phyloP scores from a whole-genome alignment of 2,888 invertebrate species.

The Hedychridium roseum region DNA sequence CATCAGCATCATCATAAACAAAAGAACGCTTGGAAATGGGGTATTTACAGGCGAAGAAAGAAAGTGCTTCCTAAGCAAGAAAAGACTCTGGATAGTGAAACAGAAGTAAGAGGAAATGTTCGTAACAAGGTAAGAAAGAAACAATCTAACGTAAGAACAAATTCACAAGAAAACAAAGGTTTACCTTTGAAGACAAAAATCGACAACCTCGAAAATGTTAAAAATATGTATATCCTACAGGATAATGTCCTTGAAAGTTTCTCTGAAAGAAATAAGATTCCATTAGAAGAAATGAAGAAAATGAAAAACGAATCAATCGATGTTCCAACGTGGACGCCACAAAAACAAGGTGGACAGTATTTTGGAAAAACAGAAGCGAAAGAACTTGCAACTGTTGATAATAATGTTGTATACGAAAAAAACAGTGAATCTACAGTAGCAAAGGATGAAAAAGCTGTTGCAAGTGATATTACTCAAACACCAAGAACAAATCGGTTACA shows the following conservation, averaged over 20 bases:
- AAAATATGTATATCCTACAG: not conserved
- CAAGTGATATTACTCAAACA: not conserved
- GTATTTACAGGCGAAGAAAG: not conserved
- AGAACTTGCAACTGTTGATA: not conserved
- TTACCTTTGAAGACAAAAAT: not conserved
- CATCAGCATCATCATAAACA: conserved; percentile 6
- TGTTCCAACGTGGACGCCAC: too few species aligned
- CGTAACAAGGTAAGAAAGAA: not conserved
- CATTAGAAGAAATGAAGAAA: not conserved
- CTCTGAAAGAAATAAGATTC: not conserved
- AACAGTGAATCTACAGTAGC: not conserved
- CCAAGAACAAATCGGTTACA: not conserved
- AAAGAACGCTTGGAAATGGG: not conserved
- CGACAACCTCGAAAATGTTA: not conserved
- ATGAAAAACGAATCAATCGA: not conserved
- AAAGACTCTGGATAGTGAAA: not conserved
- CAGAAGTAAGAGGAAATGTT: not conserved
- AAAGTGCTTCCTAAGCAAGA: too few species aligned
- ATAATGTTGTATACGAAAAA: not conserved
- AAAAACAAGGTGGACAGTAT: too few species aligned
- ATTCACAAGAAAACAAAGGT: too few species aligned
- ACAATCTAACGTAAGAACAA: not conserved
- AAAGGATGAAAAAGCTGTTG: not conserved
- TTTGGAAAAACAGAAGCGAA: not conserved
- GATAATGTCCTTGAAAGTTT: not conserved